Evolutionary conservation across 2,113 vertebrate genomes (phyloP), one percentile per base, ranked within the genome.

Genomic region (Xerus inauris): DNA sequence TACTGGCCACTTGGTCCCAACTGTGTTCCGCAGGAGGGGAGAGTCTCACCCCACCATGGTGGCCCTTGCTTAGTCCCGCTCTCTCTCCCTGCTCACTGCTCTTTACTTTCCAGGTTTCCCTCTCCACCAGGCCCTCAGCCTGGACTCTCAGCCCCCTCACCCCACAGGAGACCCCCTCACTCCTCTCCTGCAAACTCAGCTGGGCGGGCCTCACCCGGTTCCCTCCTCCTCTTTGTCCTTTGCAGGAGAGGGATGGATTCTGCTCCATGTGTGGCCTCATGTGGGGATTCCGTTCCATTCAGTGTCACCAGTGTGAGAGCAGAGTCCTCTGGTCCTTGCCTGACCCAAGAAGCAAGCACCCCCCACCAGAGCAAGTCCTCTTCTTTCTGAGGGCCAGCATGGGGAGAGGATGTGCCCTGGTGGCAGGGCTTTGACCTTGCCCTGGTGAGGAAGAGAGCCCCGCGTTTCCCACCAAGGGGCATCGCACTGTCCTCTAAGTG

Each of bases 41-140:
- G 24, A 49, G 45, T 4, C 72, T 65, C 38, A 5, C 51, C 17
- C 6, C 22, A 0, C 17, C 9, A 5, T 0, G 0, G 77, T n/a
- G 9, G 71, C 26, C 71, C 65, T 10, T 6, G 4, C 1, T 8
- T 6, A 47, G 30, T 3, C 49, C 6, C 5, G 51, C 73, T 16
- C 1, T 49, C 47, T 22, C 35, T 8, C 20, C 30, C 4, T 12
- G 54, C 10, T 32, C 26, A 13, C 22, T 5, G 16, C 14, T 35
- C 32, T 20, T 20, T 14, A 26, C 73, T 81, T 42, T 59, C 59
- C 28, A 51, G 83, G 40, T 19, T 17, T 24, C 26, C n/a, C 30
- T 9, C 71, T 14, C 57, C 4, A 14, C 32, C 1, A 14, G 9
- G 10, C 28, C 51, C 19, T 72, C 64, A 40, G n/a, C 64, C 71